phyloP scores from a whole-genome alignment of 2,113 vertebrate genomes.

The Paedocypris sp. region DNA sequence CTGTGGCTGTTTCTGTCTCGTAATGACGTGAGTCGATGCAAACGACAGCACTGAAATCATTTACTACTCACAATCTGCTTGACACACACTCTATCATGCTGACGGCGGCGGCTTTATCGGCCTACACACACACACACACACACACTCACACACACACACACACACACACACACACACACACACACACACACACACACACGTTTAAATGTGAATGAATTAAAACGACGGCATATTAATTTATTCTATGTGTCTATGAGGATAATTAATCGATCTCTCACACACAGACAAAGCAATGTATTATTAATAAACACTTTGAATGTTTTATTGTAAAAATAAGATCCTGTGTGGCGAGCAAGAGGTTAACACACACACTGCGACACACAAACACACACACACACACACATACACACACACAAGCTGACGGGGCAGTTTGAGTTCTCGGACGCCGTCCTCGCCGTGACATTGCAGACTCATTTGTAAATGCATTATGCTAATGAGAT shows the following conservation, averaged over 20 bases:
- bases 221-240: too few species aligned
- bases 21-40: slow-evolving; percentile 15
- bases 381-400: too few species aligned
- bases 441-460: slow-evolving; percentile 13
- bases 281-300: too few species aligned
- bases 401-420: slow-evolving; percentile 2
- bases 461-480: slow-evolving; percentile 28
- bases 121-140: neutral
- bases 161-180: slow-evolving; percentile 16
- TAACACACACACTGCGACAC: too few species aligned
- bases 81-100: slow-evolving; percentile 13
- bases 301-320: too few species aligned
- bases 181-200: slow-evolving; percentile 8
- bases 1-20: neutral
- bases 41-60: slow-evolving; percentile 9
- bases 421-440: neutral
- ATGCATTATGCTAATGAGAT: slow-evolving; percentile 27
- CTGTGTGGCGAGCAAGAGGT: too few species aligned
- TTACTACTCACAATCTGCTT: slow-evolving; percentile 2
- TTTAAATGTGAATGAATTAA: slow-evolving; percentile 2
- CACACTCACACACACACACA: slow-evolving; percentile 5
- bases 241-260: too few species aligned
- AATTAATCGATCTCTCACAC: too few species aligned
- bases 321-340: neutral
- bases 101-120: slow-evolving; percentile 11